A percentile compares a stretch with the other conserved stretches of the same genome.
phyloP scores from a whole-genome alignment of 2,797 vertebrate species.

The Myripristis murdjan region DNA sequence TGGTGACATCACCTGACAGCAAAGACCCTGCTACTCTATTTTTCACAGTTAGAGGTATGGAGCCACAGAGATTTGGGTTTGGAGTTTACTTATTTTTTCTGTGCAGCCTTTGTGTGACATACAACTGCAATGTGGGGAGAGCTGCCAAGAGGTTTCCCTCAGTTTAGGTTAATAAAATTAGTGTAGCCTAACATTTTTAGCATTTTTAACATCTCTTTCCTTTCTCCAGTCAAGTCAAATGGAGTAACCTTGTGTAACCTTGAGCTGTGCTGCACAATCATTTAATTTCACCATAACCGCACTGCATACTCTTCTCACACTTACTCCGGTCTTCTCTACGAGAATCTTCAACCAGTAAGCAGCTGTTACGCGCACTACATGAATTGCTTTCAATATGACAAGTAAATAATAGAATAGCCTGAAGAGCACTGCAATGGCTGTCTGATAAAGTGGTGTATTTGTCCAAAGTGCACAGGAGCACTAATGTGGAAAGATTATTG shows the following conservation, averaged over 20 bases:
- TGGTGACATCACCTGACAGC: too few relatives aligned
- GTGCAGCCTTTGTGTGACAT: too few relatives aligned
- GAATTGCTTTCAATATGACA: conserved; percentile 1
- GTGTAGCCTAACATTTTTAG: too few relatives aligned
- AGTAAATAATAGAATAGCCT: neutral
- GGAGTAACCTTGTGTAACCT: neutral
- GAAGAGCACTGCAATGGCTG: neutral
- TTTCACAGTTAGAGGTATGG: too few relatives aligned
- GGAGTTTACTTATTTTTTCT: too few relatives aligned
- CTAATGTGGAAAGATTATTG: conserved; percentile 43
- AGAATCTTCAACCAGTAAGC: too few relatives aligned
- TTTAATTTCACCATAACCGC: neutral
- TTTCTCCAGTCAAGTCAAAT: conserved; percentile 2
- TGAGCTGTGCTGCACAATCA: conserved; percentile 12
- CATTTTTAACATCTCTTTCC: neutral
- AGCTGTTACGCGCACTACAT: too few relatives aligned
- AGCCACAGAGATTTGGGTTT: too few relatives aligned
- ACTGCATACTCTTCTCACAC: neutral
- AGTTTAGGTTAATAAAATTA: too few relatives aligned
- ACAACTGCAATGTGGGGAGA: too few relatives aligned
- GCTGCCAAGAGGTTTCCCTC: too few relatives aligned
- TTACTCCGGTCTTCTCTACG: neutral
- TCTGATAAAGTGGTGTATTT: conserved; percentile 31
- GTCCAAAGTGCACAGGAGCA: conserved; percentile 15
- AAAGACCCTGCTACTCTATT: too few relatives aligned